phyloP scores from a whole-genome alignment of 2,888 invertebrate species.

The Rhodophaea formosa region DNA sequence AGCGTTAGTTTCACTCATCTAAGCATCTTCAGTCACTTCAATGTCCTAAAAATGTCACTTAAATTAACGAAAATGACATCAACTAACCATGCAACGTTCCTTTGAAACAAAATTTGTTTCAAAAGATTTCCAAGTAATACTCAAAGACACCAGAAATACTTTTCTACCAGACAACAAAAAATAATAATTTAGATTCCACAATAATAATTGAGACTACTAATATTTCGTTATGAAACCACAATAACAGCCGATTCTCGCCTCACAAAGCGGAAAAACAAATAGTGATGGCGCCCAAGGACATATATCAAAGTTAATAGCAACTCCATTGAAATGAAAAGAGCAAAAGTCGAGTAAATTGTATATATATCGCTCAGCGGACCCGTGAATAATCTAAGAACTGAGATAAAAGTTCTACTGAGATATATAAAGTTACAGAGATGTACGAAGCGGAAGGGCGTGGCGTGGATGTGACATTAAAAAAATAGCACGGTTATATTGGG shows the following conservation, averaged over 20 bases:
- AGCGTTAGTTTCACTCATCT: too few species aligned
- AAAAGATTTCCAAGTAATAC: not conserved
- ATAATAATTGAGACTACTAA: not conserved
- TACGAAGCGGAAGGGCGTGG: slow-evolving; percentile 27
- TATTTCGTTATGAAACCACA: not conserved
- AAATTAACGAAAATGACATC: too few species aligned
- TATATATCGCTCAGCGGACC: slow-evolving; percentile 29
- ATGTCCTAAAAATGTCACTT: too few species aligned
- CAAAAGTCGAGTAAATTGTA: slow-evolving; percentile 32
- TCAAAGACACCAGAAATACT: not conserved
- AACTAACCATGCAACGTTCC: too few species aligned
- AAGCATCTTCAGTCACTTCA: too few species aligned
- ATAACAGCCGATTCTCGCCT: not conserved
- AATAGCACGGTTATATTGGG: too few species aligned
- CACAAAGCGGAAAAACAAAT: slow-evolving; percentile 15
- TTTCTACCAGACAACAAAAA: not conserved
- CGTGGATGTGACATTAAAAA: slow-evolving; percentile 18
- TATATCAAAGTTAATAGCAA: slow-evolving; percentile 26
- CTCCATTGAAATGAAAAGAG: slow-evolving; percentile 26
- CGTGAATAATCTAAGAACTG: slow-evolving; percentile 41
- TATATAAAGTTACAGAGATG: slow-evolving; percentile 27
- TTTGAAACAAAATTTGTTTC: too few species aligned
- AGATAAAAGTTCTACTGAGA: slow-evolving; percentile 47
- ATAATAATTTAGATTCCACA: not conserved
- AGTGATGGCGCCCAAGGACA: slow-evolving; percentile 14